Percentiles rank a stretch among this genome's conserved stretches.
Conservation (phyloP, 1,140 invertebrate species). For the Acromyrmex echinatior region DNA sequence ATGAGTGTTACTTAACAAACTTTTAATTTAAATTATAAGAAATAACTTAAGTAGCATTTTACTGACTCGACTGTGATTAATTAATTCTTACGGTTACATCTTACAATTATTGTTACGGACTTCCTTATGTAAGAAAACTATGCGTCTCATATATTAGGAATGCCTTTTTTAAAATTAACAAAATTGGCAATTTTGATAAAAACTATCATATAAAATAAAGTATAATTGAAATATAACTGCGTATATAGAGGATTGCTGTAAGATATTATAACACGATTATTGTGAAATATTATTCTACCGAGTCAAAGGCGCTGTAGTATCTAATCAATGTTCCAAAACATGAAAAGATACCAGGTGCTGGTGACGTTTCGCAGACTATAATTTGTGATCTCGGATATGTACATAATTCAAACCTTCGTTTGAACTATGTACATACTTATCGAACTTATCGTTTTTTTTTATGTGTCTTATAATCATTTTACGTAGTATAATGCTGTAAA, state of each 20-base stretch:
- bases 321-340: constrained; percentile 41
- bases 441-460: neutral
- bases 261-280: neutral
- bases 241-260: neutral
- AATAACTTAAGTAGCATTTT: too few relatives aligned
- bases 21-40: too few relatives aligned
- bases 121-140: too few relatives aligned
- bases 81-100: too few relatives aligned
- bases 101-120: too few relatives aligned
- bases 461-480: neutral
- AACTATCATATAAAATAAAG: too few relatives aligned
- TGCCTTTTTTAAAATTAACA: too few relatives aligned
- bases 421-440: too few relatives aligned
- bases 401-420: constrained; percentile 46
- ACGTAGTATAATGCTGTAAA: neutral
- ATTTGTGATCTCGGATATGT: constrained; percentile 46
- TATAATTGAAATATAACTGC: neutral
- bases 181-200: too few relatives aligned
- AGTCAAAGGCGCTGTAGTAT: constrained; percentile 11
- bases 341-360: constrained; percentile 53
- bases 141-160: too few relatives aligned
- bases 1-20: too few relatives aligned
- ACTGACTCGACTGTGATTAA: too few relatives aligned
- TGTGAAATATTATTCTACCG: neutral
- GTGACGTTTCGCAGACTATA: constrained; percentile 42